A percentile compares a stretch with the other conserved stretches of the same genome.
phyloP scores from a whole-genome alignment of 2,888 invertebrate species.

The Eubasilissa splendida region DNA sequence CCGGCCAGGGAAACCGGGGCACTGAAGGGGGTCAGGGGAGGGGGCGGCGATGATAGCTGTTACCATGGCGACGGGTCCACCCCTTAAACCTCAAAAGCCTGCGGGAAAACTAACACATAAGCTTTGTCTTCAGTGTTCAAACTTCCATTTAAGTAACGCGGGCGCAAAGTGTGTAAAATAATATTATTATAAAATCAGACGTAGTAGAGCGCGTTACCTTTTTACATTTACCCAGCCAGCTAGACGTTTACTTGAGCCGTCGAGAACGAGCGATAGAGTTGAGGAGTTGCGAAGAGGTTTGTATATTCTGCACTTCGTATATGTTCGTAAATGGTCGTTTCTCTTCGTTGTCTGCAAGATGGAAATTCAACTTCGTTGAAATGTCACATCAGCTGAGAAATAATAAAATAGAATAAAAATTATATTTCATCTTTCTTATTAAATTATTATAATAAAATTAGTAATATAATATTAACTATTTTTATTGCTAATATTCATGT shows the following conservation, averaged over 20 bases:
- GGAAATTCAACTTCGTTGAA: neutral
- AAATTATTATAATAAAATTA: neutral
- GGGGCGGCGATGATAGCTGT: conserved; percentile 53
- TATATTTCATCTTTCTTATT: neutral
- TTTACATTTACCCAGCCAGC: conserved; percentile 14
- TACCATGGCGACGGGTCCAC: conserved; percentile 57
- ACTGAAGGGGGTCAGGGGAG: conserved; percentile 32
- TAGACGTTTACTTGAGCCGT: neutral
- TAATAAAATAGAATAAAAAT: neutral
- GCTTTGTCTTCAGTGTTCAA: neutral
- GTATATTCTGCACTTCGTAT: conserved; percentile 61
- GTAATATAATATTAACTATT: too few relatives aligned
- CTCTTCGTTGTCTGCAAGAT: conserved; percentile 29
- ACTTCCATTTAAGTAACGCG: neutral
- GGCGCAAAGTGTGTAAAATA: neutral
- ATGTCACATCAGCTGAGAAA: neutral
- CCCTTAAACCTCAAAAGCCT: conserved; percentile 49
- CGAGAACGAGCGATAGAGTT: conserved; percentile 44
- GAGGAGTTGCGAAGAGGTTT: conserved; percentile 57
- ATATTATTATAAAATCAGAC: neutral
- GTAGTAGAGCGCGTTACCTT: neutral
- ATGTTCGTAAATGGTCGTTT: conserved; percentile 61
- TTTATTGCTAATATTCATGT: too few relatives aligned
- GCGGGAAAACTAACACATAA: conserved; percentile 49
- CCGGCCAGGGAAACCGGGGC: conserved; percentile 45